Evolutionary conservation across 2,113 vertebrate species (phyloP).

Genomic region (Pogonocichla stellata): DNA sequence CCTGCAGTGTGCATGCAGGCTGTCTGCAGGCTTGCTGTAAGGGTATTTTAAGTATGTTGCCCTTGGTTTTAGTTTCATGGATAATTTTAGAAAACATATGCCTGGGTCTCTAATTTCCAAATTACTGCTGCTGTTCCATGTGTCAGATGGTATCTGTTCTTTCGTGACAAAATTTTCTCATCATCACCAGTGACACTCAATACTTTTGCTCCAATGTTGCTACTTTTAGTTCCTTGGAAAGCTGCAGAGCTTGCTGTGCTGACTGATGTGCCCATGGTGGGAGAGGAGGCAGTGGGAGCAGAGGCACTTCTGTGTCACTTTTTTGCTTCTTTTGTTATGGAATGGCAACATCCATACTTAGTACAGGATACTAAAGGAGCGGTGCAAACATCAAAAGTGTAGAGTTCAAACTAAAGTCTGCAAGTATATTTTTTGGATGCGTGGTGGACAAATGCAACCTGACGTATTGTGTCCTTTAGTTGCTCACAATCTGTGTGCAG

Average conservation of each 20-base stretch:
- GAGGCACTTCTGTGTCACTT: not conserved
- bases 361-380: not conserved
- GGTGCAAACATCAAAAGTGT: not conserved
- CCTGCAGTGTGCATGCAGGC: not conserved
- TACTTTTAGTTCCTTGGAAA: conserved; percentile 43
- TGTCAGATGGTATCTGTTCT: conserved; percentile 39
- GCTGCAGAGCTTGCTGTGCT: not conserved
- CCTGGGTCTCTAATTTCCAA: conserved; percentile 58
- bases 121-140: conserved; percentile 40
- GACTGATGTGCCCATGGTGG: not conserved
- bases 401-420: not conserved
- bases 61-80: conserved; percentile 60
- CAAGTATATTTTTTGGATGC: not conserved
- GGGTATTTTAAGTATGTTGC: conserved; percentile 57
- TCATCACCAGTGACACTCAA: conserved; percentile 27
- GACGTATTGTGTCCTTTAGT: not conserved
- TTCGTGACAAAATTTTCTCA: conserved; percentile 42
- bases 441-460: not conserved
- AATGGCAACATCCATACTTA: not conserved
- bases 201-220: conserved; percentile 9
- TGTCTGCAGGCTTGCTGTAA: not conserved
- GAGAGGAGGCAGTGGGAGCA: not conserved
- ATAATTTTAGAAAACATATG: conserved; percentile 72
- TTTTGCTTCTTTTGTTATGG: not conserved
- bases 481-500: not conserved